Evolutionary conservation across 2,113 vertebrate genomes (phyloP).

Genomic region (Hipposideros armiger): DNA sequence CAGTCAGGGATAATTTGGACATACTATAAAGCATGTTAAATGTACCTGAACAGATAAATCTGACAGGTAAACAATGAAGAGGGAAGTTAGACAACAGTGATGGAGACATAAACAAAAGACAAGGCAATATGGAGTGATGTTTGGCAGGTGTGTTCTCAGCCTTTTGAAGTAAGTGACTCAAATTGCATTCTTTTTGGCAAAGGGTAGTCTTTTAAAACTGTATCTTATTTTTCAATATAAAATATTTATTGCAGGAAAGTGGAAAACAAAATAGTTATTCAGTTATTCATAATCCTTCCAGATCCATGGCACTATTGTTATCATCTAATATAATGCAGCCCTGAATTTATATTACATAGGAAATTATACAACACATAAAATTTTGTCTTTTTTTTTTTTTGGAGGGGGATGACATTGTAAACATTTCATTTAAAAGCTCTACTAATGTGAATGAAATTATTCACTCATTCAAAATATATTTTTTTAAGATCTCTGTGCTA

Average conservation of each 20-base stretch:
- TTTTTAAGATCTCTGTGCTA: background rate
- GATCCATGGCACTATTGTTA: background rate
- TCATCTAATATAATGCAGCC: background rate
- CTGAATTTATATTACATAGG: background rate
- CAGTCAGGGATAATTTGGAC: background rate
- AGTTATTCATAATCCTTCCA: background rate
- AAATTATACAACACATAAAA: background rate
- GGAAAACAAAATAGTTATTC: background rate
- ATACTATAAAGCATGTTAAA: background rate
- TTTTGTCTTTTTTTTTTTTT: background rate
- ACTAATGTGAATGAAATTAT: background rate
- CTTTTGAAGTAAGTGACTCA: background rate
- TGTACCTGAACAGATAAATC: background rate
- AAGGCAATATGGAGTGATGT: background rate
- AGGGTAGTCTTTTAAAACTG: background rate
- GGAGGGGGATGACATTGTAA: background rate
- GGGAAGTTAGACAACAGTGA: background rate
- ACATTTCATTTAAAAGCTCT: background rate
- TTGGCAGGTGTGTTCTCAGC: background rate
- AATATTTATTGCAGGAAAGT: background rate
- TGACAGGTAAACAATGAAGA: background rate
- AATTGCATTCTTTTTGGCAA: background rate
- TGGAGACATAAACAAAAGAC: background rate
- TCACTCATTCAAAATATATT: background rate
- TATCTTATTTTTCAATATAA: background rate